Percentiles rank a stretch among this genome's conserved stretches.
phyloP scores from a whole-genome alignment of 1,140 invertebrate genomes.

The Platyura marginata region DNA sequence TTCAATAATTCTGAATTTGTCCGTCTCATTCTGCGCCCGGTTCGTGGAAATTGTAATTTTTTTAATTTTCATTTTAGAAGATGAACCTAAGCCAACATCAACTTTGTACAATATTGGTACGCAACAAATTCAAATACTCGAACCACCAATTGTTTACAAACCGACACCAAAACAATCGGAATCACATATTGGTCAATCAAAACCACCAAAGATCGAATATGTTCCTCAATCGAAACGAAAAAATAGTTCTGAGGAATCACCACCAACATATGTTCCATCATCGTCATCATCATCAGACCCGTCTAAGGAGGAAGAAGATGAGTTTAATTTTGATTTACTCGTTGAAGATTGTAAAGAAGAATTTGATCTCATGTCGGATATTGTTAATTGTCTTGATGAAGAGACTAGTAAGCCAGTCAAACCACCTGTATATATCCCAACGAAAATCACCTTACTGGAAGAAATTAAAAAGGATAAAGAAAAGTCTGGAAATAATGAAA shows the following conservation, averaged over 20 bases:
- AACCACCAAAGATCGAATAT: constrained; percentile 4
- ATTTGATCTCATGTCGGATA: too few relatives aligned
- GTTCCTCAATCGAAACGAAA: constrained; percentile 8
- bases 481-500: constrained; percentile 11
- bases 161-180: constrained; percentile 21
- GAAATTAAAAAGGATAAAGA: constrained; percentile 24
- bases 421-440: constrained; percentile 19
- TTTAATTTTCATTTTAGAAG: too few relatives aligned
- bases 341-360: too few relatives aligned
- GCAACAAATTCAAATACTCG: not conserved
- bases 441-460: too few relatives aligned
- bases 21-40: too few relatives aligned
- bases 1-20: too few relatives aligned
- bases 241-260: not conserved
- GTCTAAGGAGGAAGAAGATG: too few relatives aligned
- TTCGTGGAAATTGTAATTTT: too few relatives aligned
- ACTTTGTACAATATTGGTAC: not conserved
- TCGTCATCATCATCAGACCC: too few relatives aligned
- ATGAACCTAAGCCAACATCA: too few relatives aligned
- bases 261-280: not conserved
- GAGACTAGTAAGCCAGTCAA: too few relatives aligned
- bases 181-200: not conserved
- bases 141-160: constrained; percentile 21
- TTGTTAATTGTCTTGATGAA: not conserved
- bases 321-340: too few relatives aligned